A percentile compares a stretch with the other conserved stretches of the same genome.
These are phyloP conservation scores for Melanophora roralis DNA, from an alignment of 2,888 invertebrate genomes.

Conservation along the genomic window DNA sequence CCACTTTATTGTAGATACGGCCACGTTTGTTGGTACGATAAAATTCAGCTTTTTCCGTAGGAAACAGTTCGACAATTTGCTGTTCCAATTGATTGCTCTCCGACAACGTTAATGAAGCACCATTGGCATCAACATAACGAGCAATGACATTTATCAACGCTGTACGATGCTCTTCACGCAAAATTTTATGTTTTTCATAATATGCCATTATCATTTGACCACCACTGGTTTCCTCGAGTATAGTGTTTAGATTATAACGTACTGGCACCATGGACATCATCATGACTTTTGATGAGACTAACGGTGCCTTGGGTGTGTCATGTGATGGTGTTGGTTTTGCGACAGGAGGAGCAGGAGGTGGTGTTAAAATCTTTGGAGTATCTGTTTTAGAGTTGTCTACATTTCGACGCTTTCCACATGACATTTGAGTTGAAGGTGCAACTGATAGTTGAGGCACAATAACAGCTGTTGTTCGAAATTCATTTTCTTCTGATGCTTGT, in stretches of 20 bases:
- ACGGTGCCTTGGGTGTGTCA: neutral
- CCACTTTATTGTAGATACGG: slow-evolving; percentile 54
- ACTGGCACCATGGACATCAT: slow-evolving; percentile 6
- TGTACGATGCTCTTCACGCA: slow-evolving; percentile 54
- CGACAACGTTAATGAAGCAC: slow-evolving; percentile 9
- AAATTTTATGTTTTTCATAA: slow-evolving; percentile 50
- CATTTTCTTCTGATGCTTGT: neutral
- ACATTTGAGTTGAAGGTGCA: neutral
- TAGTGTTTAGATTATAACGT: slow-evolving; percentile 37
- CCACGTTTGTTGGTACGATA: slow-evolving; percentile 55
- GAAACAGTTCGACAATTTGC: slow-evolving; percentile 54
- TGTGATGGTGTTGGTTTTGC: neutral
- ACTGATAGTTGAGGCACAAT: slow-evolving; percentile 25
- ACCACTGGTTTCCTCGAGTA: slow-evolving; percentile 47
- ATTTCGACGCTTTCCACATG: neutral
- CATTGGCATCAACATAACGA: slow-evolving; percentile 50
- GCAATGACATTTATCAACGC: slow-evolving; percentile 50
- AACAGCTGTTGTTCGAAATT: slow-evolving; percentile 4
- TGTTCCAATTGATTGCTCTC: slow-evolving; percentile 46
- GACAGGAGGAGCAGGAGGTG: neutral
- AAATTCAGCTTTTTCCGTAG: slow-evolving; percentile 49
- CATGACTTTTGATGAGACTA: neutral
- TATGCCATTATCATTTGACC: slow-evolving; percentile 48
- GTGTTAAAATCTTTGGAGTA: neutral
- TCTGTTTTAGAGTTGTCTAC: neutral